Conservation (phyloP, 2,888 invertebrate species). For the Choreutis nemorana region DNA sequence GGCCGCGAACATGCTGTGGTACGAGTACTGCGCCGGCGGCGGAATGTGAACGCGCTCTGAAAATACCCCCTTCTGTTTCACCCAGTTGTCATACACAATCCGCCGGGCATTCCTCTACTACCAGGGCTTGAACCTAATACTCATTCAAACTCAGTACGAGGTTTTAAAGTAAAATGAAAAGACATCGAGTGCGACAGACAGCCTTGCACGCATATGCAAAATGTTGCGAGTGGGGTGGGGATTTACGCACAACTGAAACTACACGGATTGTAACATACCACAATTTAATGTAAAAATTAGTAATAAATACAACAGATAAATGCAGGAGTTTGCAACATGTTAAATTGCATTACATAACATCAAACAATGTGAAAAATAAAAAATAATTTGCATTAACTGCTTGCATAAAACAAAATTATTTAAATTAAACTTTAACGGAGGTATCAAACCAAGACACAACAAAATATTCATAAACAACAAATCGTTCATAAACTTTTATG, state of each 20-base stretch:
- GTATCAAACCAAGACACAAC: constrained; percentile 65
- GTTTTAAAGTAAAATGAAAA: too few species aligned
- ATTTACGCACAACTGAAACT: constrained; percentile 58
- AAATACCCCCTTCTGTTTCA: constrained; percentile 14
- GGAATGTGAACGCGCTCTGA: constrained; percentile 21
- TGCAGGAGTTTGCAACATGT: constrained; percentile 71
- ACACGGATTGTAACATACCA: constrained; percentile 72
- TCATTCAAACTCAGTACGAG: too few species aligned
- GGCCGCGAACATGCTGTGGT: constrained; percentile 86
- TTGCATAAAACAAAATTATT: constrained; percentile 65
- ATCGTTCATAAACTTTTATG: constrained; percentile 60
- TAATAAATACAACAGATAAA: constrained; percentile 74
- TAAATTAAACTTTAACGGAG: constrained; percentile 64
- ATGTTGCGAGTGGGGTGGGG: constrained; percentile 41
- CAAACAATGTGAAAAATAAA: constrained; percentile 66
- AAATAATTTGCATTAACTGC: constrained; percentile 66
- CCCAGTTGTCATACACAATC: constrained; percentile 11
- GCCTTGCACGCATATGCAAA: constrained; percentile 18
- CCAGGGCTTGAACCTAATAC: constrained; percentile 1
- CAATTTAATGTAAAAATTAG: constrained; percentile 78
- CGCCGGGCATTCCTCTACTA: not conserved
- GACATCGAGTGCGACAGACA: constrained; percentile 11
- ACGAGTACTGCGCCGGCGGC: constrained; percentile 66
- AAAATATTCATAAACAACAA: constrained; percentile 60
- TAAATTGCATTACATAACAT: constrained; percentile 68